Evolutionary conservation across 2,888 invertebrate genomes (phyloP).

Genomic region (Trichopria drosophilae): DNA sequence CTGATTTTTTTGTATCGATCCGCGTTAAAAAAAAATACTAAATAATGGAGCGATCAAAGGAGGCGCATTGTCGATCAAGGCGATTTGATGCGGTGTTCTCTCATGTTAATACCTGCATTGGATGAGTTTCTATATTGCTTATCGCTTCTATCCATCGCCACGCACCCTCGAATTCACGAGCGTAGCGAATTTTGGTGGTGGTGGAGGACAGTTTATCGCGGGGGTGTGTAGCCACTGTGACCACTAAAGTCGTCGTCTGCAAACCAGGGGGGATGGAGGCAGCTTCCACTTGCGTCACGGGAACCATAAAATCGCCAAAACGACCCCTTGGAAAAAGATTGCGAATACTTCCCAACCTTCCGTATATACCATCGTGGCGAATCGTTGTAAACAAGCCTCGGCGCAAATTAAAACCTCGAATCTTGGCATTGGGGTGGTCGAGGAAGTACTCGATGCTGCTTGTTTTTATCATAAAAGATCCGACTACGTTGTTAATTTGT

Average conservation of each 20-base stretch:
- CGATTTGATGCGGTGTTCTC: constrained; percentile 53
- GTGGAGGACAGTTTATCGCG: constrained; percentile 51
- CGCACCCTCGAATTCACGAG: constrained; percentile 37
- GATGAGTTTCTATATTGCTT: constrained; percentile 45
- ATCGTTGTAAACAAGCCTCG: too few species aligned
- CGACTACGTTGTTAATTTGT: too few species aligned
- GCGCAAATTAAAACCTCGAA: not conserved
- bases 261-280: constrained; percentile 23
- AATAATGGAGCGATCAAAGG: constrained; percentile 50
- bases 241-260: constrained; percentile 49
- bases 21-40: constrained; percentile 29
- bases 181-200: constrained; percentile 53
- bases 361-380: too few species aligned
- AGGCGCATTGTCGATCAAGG: constrained; percentile 44
- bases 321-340: constrained; percentile 38
- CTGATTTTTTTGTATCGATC: too few species aligned
- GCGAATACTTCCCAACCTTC: not conserved
- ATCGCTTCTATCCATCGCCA: constrained; percentile 1
- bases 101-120: constrained; percentile 54
- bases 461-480: too few species aligned
- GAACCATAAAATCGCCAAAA: constrained; percentile 47
- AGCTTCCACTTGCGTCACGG: constrained; percentile 45
- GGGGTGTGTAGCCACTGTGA: constrained; percentile 56
- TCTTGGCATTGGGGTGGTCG: too few species aligned
- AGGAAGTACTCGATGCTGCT: too few species aligned